phyloP scores from a whole-genome alignment of 1,140 invertebrate genomes.

The Steinernema khuongi region DNA sequence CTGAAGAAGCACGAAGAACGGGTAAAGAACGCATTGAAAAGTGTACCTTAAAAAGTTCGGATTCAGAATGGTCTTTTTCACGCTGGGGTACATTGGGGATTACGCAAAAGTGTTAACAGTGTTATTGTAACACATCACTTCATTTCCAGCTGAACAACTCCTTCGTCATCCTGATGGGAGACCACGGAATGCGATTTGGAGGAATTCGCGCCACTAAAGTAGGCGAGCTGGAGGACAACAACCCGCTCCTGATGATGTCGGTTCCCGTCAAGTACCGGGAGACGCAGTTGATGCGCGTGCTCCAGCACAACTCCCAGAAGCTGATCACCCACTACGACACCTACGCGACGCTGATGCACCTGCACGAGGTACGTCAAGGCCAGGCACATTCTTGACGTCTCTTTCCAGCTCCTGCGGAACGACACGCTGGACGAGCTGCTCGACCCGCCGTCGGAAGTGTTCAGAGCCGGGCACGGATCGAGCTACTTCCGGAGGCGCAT shows the following conservation, averaged over 20 bases:
- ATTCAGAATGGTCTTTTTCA: not conserved
- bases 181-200: constrained; percentile 30
- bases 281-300: not conserved
- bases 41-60: too few species aligned
- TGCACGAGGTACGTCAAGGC: constrained; percentile 16
- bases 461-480: not conserved
- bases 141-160: constrained; percentile 30
- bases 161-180: constrained; percentile 29
- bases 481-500: not conserved
- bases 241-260: constrained; percentile 28
- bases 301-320: constrained; percentile 26
- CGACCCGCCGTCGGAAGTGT: not conserved
- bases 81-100: not conserved
- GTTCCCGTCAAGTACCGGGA: constrained; percentile 26
- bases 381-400: not conserved
- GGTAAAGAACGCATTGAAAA: too few species aligned
- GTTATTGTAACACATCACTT: too few species aligned
- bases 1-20: not conserved
- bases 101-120: too few species aligned
- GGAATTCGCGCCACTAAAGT: constrained; percentile 3
- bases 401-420: constrained; percentile 15
- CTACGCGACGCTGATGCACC: constrained; percentile 29
- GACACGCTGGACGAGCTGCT: constrained; percentile 4
- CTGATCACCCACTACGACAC: constrained; percentile 37
- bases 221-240: constrained; percentile 27